Base-by-base conservation (phyloP, 2,113 vertebrate genomes). In the Bubalus kerabau region DNA sequence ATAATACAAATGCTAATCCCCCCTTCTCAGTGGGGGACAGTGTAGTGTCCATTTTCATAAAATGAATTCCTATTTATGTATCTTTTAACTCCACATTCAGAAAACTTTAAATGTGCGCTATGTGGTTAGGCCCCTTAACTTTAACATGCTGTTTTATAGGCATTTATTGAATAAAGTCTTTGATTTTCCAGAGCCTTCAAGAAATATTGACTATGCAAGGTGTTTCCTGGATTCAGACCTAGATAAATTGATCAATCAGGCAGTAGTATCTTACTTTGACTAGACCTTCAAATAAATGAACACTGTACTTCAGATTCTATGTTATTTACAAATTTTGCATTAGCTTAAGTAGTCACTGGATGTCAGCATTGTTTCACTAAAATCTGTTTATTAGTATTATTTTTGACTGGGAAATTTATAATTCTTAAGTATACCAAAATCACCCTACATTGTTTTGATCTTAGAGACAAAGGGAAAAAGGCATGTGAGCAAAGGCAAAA, bases 371-470 rank as follows among this genome's bases (percentile, higher is more conserved):
- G 50, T 85, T 76, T 90, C 59, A 94, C 23, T 56, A 54, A 96
- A 91, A 94, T 78, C 7, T 87, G 11, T 21, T 95, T 85, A 19
- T 4, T 2, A 16, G 74, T 86, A 64, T 95, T 94, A 95, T 97
- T 97, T 98, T 96, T 97, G 84, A 96, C 90, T 88, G 76, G 64
- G 17, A 95, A 88, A 24, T 80, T 95, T 92, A 95, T 40, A 89
- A 54, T 82, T 93, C 21, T 84, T 91, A 87, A 80, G 7, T n/a
- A 30, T 76, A 60, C 2, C 23, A 74, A 93, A 26, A 78, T 87
- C 46, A 78, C 52, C 5, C 43, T 94, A 9, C 28, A n/a, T 91
- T 78, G 9, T 32, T 87, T 36, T 94, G 11, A 82, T 48, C 32
- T 91, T 54, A 85, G 15, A 50, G 59, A 40, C 23, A 94, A 83